phyloP scores from a whole-genome alignment of 2,797 vertebrate genomes.

The Sternotherus odoratus region DNA sequence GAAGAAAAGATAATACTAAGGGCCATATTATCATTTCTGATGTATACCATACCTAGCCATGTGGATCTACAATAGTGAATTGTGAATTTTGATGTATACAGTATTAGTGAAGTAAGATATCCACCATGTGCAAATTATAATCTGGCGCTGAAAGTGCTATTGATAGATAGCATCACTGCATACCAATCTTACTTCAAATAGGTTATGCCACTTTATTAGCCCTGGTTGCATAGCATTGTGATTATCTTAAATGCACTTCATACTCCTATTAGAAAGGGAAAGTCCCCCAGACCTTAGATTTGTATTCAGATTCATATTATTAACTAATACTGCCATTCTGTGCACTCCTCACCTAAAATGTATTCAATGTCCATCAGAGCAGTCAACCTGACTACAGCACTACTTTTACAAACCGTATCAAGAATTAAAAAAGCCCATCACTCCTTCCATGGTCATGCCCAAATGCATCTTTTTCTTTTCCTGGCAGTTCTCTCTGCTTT shows the following conservation, averaged over 20 bases:
- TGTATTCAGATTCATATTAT: neutral
- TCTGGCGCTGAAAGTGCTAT: neutral
- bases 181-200: neutral
- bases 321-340: neutral
- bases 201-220: neutral
- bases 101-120: neutral
- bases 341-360: neutral
- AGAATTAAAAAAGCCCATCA: neutral
- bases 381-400: neutral
- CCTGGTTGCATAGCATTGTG: neutral
- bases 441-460: neutral
- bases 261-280: neutral
- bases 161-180: neutral
- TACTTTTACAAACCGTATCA: neutral
- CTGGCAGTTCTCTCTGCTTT: neutral
- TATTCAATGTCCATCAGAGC: neutral
- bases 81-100: neutral
- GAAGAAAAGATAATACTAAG: neutral
- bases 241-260: neutral
- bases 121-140: neutral
- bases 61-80: neutral
- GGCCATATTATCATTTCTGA: neutral
- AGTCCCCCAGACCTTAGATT: neutral
- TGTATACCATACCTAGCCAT: neutral
- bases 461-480: too few species aligned